Evolutionary conservation across 2,113 vertebrate species (phyloP), one percentile per base, ranked within the genome.

Genomic region (Oreochromis tanganicae): DNA sequence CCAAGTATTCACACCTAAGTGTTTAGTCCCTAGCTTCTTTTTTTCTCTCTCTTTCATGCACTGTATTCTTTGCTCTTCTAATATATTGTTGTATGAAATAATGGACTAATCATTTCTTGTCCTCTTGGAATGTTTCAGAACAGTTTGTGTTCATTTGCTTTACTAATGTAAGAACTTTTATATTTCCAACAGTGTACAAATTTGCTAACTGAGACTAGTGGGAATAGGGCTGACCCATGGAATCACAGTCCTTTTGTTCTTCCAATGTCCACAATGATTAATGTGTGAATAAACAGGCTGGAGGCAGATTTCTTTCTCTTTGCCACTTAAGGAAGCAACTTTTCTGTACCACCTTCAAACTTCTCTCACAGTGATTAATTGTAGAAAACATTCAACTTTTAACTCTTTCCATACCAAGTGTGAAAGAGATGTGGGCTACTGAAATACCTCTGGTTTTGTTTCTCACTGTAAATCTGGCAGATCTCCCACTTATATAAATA

Each of bases 251-350:
- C 14, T 38, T 88, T 90, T 87, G 52, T 89, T 83, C 48, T 55
- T 54, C 56, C 50, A 24, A 21, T 41, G 46, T 59, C 34, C 56
- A 24, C 55, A 71, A 1, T 84, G 78, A 86, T 86, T 71, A 85
- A 87, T 85, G 80, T 88, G 56, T 21, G 81, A 82, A 84, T 89
- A 82, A 88, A 90, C 78, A 91, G 79, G 55, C 81, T 29, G 24
- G 16, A 66, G 54, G 38, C 21, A n/a, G 38, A 85, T 84, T 71
- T 63, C 14, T 68, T 82, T 86, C 41, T 68, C 61, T 81, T 81
- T 68, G 57, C 83, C 83, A 68, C 82, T 87, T 84, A 87, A 87
- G 83, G 87, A 86, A 91, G 79, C 21, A 4, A 71, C 43, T 66
- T 41, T 80, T 85, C 38, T 87, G 79, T 56, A n/a, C 55, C 82